These are phyloP conservation scores for Atethmia centrago DNA, from an alignment of 2,888 invertebrate genomes.

Conservation along the genomic window DNA sequence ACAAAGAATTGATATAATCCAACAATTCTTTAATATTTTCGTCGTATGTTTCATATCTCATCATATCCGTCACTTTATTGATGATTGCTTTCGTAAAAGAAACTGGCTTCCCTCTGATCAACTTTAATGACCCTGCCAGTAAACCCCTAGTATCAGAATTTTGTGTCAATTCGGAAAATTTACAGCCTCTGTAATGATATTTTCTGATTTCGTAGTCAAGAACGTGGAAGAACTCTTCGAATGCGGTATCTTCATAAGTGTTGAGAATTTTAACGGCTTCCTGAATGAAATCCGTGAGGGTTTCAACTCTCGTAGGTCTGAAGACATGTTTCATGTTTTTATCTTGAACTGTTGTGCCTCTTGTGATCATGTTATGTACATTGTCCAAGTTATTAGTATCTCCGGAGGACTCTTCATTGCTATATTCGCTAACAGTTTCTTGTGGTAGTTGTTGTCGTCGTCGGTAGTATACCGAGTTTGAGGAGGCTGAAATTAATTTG, in stretches of 20 bases:
- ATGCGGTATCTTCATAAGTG: conserved; percentile 70
- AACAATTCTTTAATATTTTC: conserved; percentile 56
- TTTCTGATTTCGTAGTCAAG: conserved; percentile 72
- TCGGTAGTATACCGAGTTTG: not conserved
- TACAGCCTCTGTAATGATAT: conserved; percentile 71
- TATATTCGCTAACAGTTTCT: not conserved
- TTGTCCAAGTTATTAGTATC: not conserved
- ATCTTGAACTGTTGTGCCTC: not conserved
- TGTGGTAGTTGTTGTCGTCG: not conserved
- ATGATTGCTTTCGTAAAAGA: conserved; percentile 63
- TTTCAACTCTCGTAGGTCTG: conserved; percentile 2
- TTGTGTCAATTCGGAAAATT: conserved; percentile 69
- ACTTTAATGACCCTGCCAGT: conserved; percentile 65
- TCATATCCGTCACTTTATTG: conserved; percentile 34
- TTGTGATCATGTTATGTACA: not conserved
- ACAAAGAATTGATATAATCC: conserved; percentile 74
- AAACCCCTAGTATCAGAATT: conserved; percentile 63
- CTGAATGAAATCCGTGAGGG: conserved; percentile 75
- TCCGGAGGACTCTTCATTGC: not conserved
- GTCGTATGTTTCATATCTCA: conserved; percentile 58
- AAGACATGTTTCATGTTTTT: not conserved
- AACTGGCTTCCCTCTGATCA: conserved; percentile 59
- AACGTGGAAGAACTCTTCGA: conserved; percentile 68
- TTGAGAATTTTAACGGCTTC: conserved; percentile 65
- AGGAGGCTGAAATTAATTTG: conserved; percentile 9